Conservation (phyloP, 2,113 vertebrate species). For the Periophthalmus modestus region DNA sequence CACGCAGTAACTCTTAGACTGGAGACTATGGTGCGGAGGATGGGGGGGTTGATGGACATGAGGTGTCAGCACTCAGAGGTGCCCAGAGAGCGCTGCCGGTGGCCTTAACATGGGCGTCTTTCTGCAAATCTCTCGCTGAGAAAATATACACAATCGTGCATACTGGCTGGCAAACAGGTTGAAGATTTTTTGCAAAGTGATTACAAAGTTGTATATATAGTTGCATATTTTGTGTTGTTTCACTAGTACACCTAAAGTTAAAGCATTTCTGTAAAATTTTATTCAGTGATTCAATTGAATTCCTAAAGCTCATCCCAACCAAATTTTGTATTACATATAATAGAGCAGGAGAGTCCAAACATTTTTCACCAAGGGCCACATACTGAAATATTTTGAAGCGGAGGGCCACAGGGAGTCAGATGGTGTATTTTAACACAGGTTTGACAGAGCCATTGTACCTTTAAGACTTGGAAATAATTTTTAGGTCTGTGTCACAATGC, state of each 20-base stretch:
- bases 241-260: background rate
- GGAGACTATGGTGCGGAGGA: slow-evolving; percentile 33
- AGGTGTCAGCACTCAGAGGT: slow-evolving; percentile 61
- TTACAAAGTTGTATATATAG: background rate
- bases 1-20: background rate
- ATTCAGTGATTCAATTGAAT: background rate
- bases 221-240: background rate
- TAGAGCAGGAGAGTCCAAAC: too few species aligned
- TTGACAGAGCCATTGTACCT: too few species aligned
- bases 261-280: background rate
- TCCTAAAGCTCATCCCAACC: background rate
- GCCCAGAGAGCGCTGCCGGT: slow-evolving; percentile 61
- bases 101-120: slow-evolving; percentile 70
- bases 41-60: slow-evolving; percentile 68
- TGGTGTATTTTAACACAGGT: too few species aligned
- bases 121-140: slow-evolving; percentile 64
- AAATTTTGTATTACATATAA: too few species aligned
- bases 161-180: slow-evolving; percentile 46
- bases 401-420: too few species aligned
- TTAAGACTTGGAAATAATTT: too few species aligned
- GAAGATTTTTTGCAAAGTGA: background rate
- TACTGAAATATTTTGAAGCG: too few species aligned
- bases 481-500: too few species aligned
- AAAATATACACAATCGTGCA: slow-evolving; percentile 69
- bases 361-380: too few species aligned